Evolutionary conservation across 2,888 invertebrate species (phyloP).

Genomic region (Pheosia gnoma): DNA sequence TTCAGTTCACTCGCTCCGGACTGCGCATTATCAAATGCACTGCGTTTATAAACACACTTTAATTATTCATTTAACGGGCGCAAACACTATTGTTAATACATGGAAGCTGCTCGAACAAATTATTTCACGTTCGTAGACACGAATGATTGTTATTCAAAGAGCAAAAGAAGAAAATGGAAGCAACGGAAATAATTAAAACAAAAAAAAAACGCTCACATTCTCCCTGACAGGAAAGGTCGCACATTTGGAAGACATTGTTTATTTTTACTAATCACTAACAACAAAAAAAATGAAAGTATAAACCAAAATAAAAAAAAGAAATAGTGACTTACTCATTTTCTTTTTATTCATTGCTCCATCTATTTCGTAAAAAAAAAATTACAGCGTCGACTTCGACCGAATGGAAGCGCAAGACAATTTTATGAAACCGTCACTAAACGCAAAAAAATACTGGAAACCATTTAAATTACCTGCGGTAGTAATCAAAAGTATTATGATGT

Average conservation of each 20-base stretch:
- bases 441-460: constrained; percentile 27
- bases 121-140: not conserved
- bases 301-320: not conserved
- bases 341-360: constrained; percentile 35
- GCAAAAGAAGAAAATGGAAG: no score
- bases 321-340: constrained; percentile 36
- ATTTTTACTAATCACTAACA: no score
- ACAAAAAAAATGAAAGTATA: not conserved
- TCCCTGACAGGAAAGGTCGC: no score
- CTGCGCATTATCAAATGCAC: constrained; percentile 27
- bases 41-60: constrained; percentile 16
- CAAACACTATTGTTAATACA: constrained; percentile 13
- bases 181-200: no score
- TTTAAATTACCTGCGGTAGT: constrained; percentile 18
- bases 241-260: no score
- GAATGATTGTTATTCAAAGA: not conserved
- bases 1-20: not conserved
- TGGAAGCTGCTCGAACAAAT: constrained; percentile 2
- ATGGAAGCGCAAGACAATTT: constrained; percentile 27
- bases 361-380: constrained; percentile 21
- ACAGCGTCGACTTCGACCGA: constrained; percentile 26
- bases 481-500: not conserved
- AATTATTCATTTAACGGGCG: constrained; percentile 18
- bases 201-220: no score
- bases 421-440: constrained; percentile 39